Evolutionary conservation across 2,888 invertebrate genomes (phyloP), one percentile per base, ranked within the genome.

Genomic region (Aporophyla lueneburgensis): DNA sequence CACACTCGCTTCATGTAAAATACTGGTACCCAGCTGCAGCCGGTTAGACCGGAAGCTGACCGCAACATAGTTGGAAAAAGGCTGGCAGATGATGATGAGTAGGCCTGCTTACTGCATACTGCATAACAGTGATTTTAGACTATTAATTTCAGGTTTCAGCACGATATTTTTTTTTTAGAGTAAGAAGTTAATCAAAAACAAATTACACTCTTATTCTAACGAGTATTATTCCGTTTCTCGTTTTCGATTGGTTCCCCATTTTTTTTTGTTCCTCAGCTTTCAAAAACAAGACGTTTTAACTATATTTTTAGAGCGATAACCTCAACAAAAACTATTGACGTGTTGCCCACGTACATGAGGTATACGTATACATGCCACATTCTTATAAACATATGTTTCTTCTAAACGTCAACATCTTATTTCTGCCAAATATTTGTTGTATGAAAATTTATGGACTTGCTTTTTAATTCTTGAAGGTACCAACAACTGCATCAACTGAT

Each of bases 241-340:
- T 54, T 46, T 61, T 27, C 24, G 10, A 49, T 54, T 54, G 2
- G 19, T 33, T 49, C 7, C n/a, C n/a, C n/a, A n/a, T n/a, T n/a
- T n/a, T n/a, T n/a, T n/a, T n/a, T n/a, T n/a, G n/a, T n/a, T n/a
- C n/a, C n/a, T n/a, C 33, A 70, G 24, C 9, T 61, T 68, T 61
- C 10, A n/a, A 62, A 72, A 85, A 54, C 46, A 71, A 69, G 40
- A 40, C 19, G 16, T 69, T 74, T 71, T 71, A 58, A 16, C 63
- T 27, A 71, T 76, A 71, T 81, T 66, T 81, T 72, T 72, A 61
- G 85, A 84, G 72, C 78, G 72, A 82, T 68, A 82, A 78, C 78
- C 85, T 81, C 65, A 74, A 73, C 51, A 54, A 71, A 62, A 83
- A 69, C 27, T 56, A 85, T 71, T 83, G 77, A 77, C 83, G 82